A percentile compares a stretch with the other conserved stretches of the same genome.
phyloP scores from a whole-genome alignment of 2,797 vertebrate species.

The Mus minutoides region DNA sequence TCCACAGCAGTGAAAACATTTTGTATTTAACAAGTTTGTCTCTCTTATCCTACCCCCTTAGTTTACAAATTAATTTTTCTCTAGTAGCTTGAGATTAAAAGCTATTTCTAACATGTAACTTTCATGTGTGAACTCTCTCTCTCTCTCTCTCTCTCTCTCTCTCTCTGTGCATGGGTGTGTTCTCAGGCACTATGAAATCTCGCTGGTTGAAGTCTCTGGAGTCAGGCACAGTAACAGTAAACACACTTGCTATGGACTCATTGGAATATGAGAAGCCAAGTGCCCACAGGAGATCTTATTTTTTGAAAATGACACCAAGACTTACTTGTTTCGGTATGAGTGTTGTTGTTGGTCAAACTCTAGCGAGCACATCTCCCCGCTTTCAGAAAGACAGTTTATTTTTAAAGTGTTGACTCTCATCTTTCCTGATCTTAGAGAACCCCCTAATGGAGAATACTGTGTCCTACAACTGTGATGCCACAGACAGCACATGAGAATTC shows the following conservation, averaged over 20 bases:
- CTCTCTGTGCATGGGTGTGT: not conserved
- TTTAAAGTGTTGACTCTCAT: not conserved
- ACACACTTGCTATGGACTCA: rapidly evolving
- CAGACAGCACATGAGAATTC: not conserved
- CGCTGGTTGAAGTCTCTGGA: not conserved
- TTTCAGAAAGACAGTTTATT: not conserved
- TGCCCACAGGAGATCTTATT: not conserved
- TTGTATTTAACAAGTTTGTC: not conserved
- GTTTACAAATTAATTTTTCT: not conserved
- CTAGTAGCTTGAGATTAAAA: not conserved
- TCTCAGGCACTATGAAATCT: not conserved
- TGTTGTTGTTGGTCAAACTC: conserved; percentile 12
- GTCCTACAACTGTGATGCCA: conserved; percentile 1
- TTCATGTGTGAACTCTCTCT: not conserved
- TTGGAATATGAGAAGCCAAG: not conserved
- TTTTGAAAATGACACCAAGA: not conserved
- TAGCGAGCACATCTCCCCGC: not conserved
- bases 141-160: too few relatives aligned
- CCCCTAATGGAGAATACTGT: conserved; percentile 31
- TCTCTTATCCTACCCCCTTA: not conserved
- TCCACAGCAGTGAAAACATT: not conserved
- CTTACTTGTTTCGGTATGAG: not conserved
- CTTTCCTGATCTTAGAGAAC: conserved; percentile 18
- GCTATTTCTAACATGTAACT: conserved; percentile 14
- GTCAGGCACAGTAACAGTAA: not conserved